A percentile compares a stretch with the other conserved stretches of the same genome.
Evolutionary conservation across 1,140 invertebrate species (phyloP).

Genomic region (Diorhabda sublineata): DNA sequence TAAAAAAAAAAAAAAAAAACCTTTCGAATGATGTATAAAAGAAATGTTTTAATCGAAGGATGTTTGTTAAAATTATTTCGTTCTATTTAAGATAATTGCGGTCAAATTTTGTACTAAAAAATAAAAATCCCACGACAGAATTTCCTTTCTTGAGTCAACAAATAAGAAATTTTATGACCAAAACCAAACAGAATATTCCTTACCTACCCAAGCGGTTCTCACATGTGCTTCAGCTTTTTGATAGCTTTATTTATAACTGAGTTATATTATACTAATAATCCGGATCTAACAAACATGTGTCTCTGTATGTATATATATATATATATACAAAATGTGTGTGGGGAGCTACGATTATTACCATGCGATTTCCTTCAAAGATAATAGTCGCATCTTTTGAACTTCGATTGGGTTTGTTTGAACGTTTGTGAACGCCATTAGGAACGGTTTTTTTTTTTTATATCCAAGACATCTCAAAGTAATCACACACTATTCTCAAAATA

Average conservation of each 20-base stretch:
- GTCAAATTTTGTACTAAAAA: too few relatives aligned
- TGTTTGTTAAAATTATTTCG: too few relatives aligned
- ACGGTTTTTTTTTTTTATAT: neutral
- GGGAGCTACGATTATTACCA: conserved; percentile 18
- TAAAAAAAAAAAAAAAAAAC: neutral
- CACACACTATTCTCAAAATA: too few relatives aligned
- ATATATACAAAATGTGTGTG: neutral
- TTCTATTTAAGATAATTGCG: too few relatives aligned
- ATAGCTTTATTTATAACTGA: conserved; percentile 20
- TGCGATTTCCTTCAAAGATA: conserved; percentile 23
- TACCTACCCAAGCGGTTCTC: conserved; percentile 13
- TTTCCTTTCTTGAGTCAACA: conserved; percentile 14
- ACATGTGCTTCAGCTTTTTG: conserved; percentile 19
- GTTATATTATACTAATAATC: conserved; percentile 24
- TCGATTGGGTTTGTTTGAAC: conserved; percentile 21
- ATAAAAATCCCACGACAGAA: too few relatives aligned
- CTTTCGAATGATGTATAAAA: neutral
- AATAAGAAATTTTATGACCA: conserved; percentile 17
- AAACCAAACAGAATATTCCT: conserved; percentile 14
- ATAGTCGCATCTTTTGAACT: conserved; percentile 21
- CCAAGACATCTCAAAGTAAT: too few relatives aligned
- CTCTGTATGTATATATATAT: neutral
- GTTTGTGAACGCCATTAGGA: conserved; percentile 17
- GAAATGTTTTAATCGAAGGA: too few relatives aligned
- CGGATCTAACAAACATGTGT: conserved; percentile 20